Percentiles rank a stretch among this genome's conserved stretches.
phyloP scores from a whole-genome alignment of 2,888 invertebrate species.

The Leptopilina syphax region DNA sequence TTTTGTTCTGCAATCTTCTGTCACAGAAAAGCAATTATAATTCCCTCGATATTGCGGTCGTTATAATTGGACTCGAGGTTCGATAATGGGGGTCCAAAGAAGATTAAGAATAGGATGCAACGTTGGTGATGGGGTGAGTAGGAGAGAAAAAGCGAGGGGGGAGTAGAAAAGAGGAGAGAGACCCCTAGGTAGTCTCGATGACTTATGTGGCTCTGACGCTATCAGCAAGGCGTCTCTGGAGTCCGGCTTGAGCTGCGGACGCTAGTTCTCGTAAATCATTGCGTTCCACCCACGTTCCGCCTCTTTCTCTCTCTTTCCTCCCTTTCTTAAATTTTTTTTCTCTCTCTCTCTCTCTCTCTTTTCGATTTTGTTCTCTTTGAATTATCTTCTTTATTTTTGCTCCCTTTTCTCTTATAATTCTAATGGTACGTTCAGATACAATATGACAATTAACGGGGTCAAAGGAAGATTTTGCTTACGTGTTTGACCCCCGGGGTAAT shows the following conservation, averaged over 20 bases:
- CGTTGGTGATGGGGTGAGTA: slow-evolving; percentile 49
- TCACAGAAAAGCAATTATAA: slow-evolving; percentile 71
- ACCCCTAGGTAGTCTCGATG: slow-evolving; percentile 74
- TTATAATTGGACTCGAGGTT: slow-evolving; percentile 73
- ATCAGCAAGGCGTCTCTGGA: slow-evolving; percentile 74
- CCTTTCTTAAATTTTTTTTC: slow-evolving; percentile 41
- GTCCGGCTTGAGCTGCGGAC: slow-evolving; percentile 72
- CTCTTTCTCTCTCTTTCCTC: slow-evolving; percentile 53
- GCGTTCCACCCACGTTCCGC: slow-evolving; percentile 72
- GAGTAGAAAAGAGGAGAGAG: slow-evolving; percentile 50
- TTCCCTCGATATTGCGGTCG: slow-evolving; percentile 68
- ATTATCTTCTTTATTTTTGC: slow-evolving; percentile 22
- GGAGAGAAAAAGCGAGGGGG: slow-evolving; percentile 55
- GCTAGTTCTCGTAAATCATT: slow-evolving; percentile 76
- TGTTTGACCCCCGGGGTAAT: slow-evolving; percentile 24
- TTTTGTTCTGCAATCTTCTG: slow-evolving; percentile 50
- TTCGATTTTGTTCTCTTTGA: slow-evolving; percentile 45
- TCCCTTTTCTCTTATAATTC: slow-evolving; percentile 16
- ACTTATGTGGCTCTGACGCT: slow-evolving; percentile 76
- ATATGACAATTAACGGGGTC: slow-evolving; percentile 71
- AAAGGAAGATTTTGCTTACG: slow-evolving; percentile 53
- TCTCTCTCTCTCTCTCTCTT: slow-evolving; percentile 33
- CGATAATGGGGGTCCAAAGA: slow-evolving; percentile 74
- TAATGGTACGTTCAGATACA: slow-evolving; percentile 57
- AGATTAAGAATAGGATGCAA: slow-evolving; percentile 73